Conservation (phyloP, 2,888 invertebrate species). For the Galeopsomyia nigrocyanea region DNA sequence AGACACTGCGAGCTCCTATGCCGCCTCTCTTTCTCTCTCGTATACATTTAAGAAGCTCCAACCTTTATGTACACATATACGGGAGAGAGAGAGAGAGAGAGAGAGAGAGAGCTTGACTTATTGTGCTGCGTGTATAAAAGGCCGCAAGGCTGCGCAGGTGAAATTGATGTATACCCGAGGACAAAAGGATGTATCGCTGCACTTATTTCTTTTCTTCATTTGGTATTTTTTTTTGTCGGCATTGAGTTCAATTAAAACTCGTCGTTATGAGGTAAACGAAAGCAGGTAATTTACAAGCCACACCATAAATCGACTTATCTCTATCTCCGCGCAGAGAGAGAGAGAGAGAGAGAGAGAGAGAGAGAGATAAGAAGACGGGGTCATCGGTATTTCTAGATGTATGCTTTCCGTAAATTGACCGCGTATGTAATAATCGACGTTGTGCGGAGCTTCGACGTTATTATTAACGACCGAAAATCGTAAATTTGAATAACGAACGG, state of each 20-base stretch:
- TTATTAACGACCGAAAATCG: conserved; percentile 12
- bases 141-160: conserved; percentile 36
- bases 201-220: conserved; percentile 2
- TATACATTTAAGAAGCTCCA: no score
- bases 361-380: conserved; percentile 16
- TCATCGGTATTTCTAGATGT: conserved; percentile 34
- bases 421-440: conserved; percentile 2
- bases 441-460: background rate
- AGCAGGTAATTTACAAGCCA: conserved; percentile 37
- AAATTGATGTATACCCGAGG: conserved; percentile 38
- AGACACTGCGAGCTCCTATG: no score
- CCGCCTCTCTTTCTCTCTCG: no score
- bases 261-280: conserved; percentile 7
- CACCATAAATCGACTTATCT: conserved; percentile 37
- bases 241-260: conserved; percentile 36
- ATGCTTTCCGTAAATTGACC: conserved; percentile 24
- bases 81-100: no score
- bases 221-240: conserved; percentile 5
- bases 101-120: conserved; percentile 33
- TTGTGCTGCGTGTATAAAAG: conserved; percentile 33
- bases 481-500: conserved; percentile 43
- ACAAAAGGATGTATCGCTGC: conserved; percentile 33
- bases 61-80: conserved; percentile 8
- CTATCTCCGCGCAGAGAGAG: conserved; percentile 7
- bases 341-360: conserved; percentile 39